Percentiles rank a stretch among this genome's conserved stretches.
These are phyloP conservation scores for Malurus splendens DNA, from an alignment of 2,797 vertebrate genomes.

Conservation along the genomic window DNA sequence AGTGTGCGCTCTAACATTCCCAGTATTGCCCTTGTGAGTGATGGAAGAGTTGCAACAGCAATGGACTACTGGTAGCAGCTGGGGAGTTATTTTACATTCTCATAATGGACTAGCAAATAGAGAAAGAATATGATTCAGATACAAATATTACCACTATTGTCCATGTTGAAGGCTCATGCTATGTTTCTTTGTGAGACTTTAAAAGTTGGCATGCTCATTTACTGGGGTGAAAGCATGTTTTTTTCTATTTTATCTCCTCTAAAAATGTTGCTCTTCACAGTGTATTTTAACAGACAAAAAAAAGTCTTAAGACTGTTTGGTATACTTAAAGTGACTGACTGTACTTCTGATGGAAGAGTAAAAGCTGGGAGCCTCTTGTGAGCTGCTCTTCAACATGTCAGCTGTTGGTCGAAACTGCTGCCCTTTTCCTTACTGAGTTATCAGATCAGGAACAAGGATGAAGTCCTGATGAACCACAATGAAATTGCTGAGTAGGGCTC, in stretches of 20 bases:
- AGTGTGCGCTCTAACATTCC: not conserved
- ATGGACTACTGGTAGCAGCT: no score
- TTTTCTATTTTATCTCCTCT: not conserved
- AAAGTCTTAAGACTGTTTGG: not conserved
- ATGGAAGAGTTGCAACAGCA: not conserved
- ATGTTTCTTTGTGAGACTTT: not conserved
- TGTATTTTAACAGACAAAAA: not conserved
- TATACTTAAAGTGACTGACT: not conserved
- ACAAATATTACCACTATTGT: not conserved
- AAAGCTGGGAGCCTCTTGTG: not conserved
- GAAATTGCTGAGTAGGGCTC: not conserved
- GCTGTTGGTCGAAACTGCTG: not conserved
- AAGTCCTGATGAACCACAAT: not conserved
- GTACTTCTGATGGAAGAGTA: not conserved
- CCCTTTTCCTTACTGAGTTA: not conserved
- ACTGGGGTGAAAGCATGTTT: not conserved
- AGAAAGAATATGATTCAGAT: not conserved
- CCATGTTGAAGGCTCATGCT: not conserved
- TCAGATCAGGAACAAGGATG: not conserved
- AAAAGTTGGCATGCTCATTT: not conserved
- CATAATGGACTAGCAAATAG: not conserved
- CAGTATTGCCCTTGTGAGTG: not conserved
- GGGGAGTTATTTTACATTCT: not conserved
- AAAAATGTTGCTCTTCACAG: not conserved
- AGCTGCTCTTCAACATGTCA: not conserved